Percentiles rank a stretch among this genome's conserved stretches.
Conservation (phyloP, 2,113 vertebrate genomes). For the Lanius ludovicianus region DNA sequence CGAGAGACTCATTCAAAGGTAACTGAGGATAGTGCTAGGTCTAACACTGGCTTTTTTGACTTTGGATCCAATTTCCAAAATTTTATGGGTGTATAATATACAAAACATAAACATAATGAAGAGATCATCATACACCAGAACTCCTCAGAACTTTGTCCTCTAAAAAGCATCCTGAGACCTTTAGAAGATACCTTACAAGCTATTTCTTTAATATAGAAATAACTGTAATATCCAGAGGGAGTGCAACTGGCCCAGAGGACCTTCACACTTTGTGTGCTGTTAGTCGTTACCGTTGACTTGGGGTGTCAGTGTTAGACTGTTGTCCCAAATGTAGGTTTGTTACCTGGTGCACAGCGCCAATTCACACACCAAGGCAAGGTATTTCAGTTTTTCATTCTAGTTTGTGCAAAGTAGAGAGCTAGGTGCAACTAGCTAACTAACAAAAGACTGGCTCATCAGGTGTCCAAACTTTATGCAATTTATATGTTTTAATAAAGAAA, state of each 20-base stretch:
- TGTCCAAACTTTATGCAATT: background rate
- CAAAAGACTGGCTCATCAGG: background rate
- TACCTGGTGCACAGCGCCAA: too few species aligned
- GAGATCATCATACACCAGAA: background rate
- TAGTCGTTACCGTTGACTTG: background rate
- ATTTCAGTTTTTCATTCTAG: background rate
- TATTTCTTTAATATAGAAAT: background rate
- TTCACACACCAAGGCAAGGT: background rate
- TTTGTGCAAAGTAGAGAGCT: background rate
- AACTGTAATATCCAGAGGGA: background rate
- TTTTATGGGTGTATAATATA: background rate
- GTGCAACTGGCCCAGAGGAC: background rate
- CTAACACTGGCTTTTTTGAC: background rate
- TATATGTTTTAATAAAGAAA: background rate
- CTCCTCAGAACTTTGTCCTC: background rate
- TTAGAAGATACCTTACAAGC: background rate
- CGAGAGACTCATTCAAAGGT: background rate
- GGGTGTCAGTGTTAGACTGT: background rate
- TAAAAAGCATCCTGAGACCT: background rate
- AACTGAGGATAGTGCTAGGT: background rate
- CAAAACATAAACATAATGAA: background rate
- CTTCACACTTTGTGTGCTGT: background rate
- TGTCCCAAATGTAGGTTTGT: accelerated
- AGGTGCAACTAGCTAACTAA: background rate
- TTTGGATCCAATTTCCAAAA: background rate